Evolutionary conservation across 2,797 vertebrate genomes (phyloP), one percentile per base, ranked within the genome.

Genomic region (Peromyscus attwateri): DNA sequence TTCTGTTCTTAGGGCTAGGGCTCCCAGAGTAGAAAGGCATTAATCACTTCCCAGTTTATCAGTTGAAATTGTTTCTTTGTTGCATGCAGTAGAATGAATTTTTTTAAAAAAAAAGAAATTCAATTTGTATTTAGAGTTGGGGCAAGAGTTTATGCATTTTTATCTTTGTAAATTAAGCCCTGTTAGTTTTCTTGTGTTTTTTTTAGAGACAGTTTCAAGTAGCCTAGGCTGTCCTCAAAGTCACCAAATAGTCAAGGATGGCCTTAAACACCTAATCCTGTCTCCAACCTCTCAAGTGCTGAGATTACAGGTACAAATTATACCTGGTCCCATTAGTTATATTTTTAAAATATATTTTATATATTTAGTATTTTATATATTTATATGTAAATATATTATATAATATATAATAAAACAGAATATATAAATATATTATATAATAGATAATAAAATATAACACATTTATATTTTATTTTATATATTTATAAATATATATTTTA

Each of bases 61-160:
- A 94, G 91, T 66, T 60, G 40, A 60, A 87, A 71, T 1, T 21
- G 64, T 89, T 84, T 93, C 52, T 91, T 89, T 89, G 62, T 92
- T 23, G 6, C 73, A 52, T 3, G 57, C 27, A 95, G 29, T 34
- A 93, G 60, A 97, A 85, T 75, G 79, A 73, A 92, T 77, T 68
- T 14, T 0, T 0, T 57, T 76, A n/a, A n/a, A n/a, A n/a, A n/a
- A 0, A 71, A 40, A 12, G 13, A 73, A 89, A 83, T 64, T 57
- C 57, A 82, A 19, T 4, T 75, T 96, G n/a, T 73, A 52, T 76
- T 23, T 89, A 46, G 75, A 92, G 23, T 46, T 68, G 52, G 80
- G 68, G 3, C 16, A 71, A 90, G 27, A 64, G 43, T 92, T 95
- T 77, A 89, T 93, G 88, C 46, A 29, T 88, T 92, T 76, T 31